Conservation (phyloP, 1,140 invertebrate species). For the Chlorops oryzae region DNA sequence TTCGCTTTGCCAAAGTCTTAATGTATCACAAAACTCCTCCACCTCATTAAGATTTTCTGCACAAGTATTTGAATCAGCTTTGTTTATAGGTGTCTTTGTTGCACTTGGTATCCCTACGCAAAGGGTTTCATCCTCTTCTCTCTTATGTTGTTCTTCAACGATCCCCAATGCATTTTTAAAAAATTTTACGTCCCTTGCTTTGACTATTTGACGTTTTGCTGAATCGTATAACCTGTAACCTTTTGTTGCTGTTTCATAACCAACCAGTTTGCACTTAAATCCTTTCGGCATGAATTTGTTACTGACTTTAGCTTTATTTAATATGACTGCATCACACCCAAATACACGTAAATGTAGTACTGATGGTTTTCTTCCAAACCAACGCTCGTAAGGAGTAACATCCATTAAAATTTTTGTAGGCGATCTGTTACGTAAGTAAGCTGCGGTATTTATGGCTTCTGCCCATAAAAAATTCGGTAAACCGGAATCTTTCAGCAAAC, state of each 20-base stretch:
- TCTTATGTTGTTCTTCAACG: too few species aligned
- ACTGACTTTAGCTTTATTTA: conserved; percentile 37
- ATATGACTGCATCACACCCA: conserved; percentile 30
- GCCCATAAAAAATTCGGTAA: conserved; percentile 47
- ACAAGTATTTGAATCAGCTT: not conserved
- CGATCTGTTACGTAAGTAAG: conserved; percentile 14
- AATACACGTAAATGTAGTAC: conserved; percentile 35
- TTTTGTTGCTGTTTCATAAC: conserved; percentile 8
- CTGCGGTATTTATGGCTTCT: conserved; percentile 46
- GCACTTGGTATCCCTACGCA: not conserved
- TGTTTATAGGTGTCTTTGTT: not conserved
- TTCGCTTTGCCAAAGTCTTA: too few species aligned
- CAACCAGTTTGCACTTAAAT: conserved; percentile 6
- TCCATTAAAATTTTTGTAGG: conserved; percentile 3
- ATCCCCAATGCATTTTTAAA: conserved; percentile 7
- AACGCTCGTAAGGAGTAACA: conserved; percentile 23
- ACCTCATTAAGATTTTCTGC: not conserved
- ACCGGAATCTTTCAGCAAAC: conserved; percentile 27
- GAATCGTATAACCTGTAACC: conserved; percentile 10
- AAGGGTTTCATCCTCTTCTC: too few species aligned
- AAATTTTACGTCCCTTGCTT: conserved; percentile 11
- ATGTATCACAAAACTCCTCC: not conserved
- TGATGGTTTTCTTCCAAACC: conserved; percentile 23
- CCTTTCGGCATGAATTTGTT: conserved; percentile 20
- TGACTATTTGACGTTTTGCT: conserved; percentile 4